These are phyloP conservation scores for Tyrannus savana DNA, from an alignment of 2,113 vertebrate species.

Conservation along the genomic window DNA sequence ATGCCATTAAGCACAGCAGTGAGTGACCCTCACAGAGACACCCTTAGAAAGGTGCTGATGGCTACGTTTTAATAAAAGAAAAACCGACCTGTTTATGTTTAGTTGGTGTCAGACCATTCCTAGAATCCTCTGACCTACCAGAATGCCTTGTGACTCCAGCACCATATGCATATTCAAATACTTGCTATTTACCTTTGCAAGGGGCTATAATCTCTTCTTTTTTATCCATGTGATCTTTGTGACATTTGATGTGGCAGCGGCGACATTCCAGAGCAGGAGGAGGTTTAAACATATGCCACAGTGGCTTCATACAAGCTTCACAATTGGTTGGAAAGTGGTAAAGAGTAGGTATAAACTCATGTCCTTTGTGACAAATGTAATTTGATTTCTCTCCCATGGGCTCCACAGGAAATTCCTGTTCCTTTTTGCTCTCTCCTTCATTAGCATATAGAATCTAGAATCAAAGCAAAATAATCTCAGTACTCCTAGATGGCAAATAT, in stretches of 20 bases:
- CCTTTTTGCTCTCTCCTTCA: constrained; percentile 98
- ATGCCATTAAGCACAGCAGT: background rate
- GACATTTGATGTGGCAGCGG: constrained; percentile 98
- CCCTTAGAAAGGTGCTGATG: background rate
- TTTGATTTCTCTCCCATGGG: constrained; percentile 95
- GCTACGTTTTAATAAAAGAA: background rate
- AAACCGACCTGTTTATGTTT: background rate
- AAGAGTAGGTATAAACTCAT: constrained; percentile 97
- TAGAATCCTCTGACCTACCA: background rate
- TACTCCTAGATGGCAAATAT: background rate
- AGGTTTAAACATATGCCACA: constrained; percentile 99
- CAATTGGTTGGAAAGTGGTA: constrained; percentile 99
- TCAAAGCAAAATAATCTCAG: background rate
- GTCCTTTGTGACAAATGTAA: constrained; percentile 98
- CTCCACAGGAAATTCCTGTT: constrained; percentile 88
- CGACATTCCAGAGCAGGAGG: constrained; percentile 97
- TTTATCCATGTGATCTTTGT: constrained; percentile 99
- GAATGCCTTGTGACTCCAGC: background rate
- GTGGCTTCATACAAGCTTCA: constrained; percentile 96
- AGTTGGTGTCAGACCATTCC: background rate
- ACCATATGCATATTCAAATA: background rate
- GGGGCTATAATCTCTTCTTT: constrained; percentile 97
- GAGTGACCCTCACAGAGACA: background rate
- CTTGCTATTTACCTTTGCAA: constrained; percentile 85
- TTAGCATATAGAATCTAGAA: constrained; percentile 95